A percentile compares a stretch with the other conserved stretches of the same genome.
Evolutionary conservation across 2,113 vertebrate species (phyloP).

Genomic region (Speoplatyrhinus poulsoni): DNA sequence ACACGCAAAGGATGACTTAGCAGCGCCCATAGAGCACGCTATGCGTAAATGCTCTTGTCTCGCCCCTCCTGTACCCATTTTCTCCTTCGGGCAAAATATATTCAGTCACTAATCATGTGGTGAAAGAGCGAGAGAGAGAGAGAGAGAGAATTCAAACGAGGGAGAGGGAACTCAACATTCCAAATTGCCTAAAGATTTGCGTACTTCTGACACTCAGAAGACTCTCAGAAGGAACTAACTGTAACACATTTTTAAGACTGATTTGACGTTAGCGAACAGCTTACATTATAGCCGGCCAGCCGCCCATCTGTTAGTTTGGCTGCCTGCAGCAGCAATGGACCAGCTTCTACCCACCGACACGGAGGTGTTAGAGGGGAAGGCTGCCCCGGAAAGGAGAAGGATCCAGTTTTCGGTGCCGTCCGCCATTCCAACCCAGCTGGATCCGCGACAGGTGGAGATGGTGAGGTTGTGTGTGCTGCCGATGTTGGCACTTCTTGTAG

Average conservation of each 20-base stretch:
- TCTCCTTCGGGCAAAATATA: neutral
- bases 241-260: no score
- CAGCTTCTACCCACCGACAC: conserved; percentile 50
- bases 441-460: conserved; percentile 89
- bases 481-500: neutral
- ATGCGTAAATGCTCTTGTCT: no score
- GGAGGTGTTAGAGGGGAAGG: conserved; percentile 56
- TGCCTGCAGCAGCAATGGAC: conserved; percentile 44
- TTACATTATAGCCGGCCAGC: no score
- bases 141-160: neutral
- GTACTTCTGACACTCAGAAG: neutral
- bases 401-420: conserved; percentile 91
- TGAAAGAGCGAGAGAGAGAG: neutral
- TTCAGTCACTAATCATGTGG: neutral
- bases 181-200: neutral
- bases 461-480: conserved; percentile 69
- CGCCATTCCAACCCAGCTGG: conserved; percentile 82
- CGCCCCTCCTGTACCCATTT: neutral
- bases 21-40: no score
- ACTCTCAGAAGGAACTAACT: no score
- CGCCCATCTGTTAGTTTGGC: conserved; percentile 2
- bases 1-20: neutral
- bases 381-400: conserved; percentile 74
- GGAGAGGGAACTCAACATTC: neutral
- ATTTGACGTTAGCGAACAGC: no score